Evolutionary conservation across 2,113 vertebrate species (phyloP), one percentile per base, ranked within the genome.

Genomic region (Hyperoodon ampullatus): DNA sequence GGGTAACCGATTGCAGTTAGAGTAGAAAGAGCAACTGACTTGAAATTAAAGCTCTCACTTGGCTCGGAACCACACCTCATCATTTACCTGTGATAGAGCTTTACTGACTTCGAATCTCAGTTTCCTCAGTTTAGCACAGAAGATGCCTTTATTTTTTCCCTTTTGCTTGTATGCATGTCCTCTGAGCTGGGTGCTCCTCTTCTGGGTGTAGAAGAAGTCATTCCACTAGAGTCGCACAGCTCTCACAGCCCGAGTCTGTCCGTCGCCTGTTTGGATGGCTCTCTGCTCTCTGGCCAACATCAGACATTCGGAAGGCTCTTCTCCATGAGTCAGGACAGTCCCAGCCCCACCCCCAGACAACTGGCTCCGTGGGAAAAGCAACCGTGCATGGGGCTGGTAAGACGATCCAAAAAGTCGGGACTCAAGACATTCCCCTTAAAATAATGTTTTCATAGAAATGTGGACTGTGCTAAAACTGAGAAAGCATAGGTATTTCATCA

Each of bases 381-480:
- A 2, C 33, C 53, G 33, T 81, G 18, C 13, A 2, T 1, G 3
- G 30, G 42, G 7, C 6, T 93, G 60, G 33, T 33, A 63, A 66
- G 24, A 23, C 58, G 55, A 72, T 70, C 23, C 33, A 58, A 75
- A 19, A 7, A n/a, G 39, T 71, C 72, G 70, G 39, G 77, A 81
- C 90, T 81, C 88, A 92, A 97, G 66, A 88, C 15, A 70, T 86
- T 44, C 28, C 33, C 14, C n/a, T 74, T 70, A 93, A 95, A 93
- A 93, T 88, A 92, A 88, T 66, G 84, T 98, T 95, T 96, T 81
- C 80, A 83, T 94, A 95, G 95, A 96, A 94, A 96, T 47, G 21
- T 28, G 24, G 28, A 18, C 39, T 93, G 8, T 94, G 72, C 33
- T 53, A 72, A 70, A 95, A 66, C 74, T 71, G n/a, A 93, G 83